Evolutionary conservation across 1,140 invertebrate species (phyloP).

Genomic region (Mercenaria mercenaria): DNA sequence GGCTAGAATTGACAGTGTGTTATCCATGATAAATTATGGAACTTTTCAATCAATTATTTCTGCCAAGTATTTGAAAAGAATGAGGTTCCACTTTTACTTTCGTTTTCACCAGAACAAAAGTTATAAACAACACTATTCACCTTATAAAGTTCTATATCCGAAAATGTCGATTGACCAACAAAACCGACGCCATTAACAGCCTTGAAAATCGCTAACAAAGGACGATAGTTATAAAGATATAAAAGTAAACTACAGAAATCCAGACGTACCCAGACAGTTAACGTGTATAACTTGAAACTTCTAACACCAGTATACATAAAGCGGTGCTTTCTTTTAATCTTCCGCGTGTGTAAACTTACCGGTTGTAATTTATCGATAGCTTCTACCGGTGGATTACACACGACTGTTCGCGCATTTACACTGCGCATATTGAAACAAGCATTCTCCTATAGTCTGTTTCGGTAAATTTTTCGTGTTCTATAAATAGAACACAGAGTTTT

Average conservation of each 20-base stretch:
- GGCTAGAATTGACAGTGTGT: too few relatives aligned
- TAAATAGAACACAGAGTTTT: too few relatives aligned
- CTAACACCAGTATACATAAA: background rate
- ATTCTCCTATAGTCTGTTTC: slow-evolving; percentile 36
- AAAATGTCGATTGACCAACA: too few relatives aligned
- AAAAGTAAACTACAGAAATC: background rate
- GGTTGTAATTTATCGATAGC: slow-evolving; percentile 38
- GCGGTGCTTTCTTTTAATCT: slow-evolving; percentile 45
- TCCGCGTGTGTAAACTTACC: slow-evolving; percentile 47
- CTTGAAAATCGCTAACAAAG: slow-evolving; percentile 27
- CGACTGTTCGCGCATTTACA: background rate
- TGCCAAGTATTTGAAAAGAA: too few relatives aligned
- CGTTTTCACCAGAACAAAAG: too few relatives aligned
- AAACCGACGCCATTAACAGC: slow-evolving; percentile 33
- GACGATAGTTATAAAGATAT: too few relatives aligned
- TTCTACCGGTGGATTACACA: slow-evolving; percentile 1
- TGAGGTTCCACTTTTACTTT: too few relatives aligned
- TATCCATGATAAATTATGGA: too few relatives aligned
- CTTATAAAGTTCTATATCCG: too few relatives aligned
- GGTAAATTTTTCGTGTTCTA: too few relatives aligned
- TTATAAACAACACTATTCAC: too few relatives aligned
- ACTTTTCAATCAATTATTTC: too few relatives aligned
- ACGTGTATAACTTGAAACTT: background rate
- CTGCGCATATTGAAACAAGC: slow-evolving; percentile 1
- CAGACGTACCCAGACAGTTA: background rate